Percentiles rank a stretch among this genome's conserved stretches.
These are phyloP conservation scores for Prionailurus viverrinus DNA, from an alignment of 2,113 vertebrate species.

Conservation along the genomic window DNA sequence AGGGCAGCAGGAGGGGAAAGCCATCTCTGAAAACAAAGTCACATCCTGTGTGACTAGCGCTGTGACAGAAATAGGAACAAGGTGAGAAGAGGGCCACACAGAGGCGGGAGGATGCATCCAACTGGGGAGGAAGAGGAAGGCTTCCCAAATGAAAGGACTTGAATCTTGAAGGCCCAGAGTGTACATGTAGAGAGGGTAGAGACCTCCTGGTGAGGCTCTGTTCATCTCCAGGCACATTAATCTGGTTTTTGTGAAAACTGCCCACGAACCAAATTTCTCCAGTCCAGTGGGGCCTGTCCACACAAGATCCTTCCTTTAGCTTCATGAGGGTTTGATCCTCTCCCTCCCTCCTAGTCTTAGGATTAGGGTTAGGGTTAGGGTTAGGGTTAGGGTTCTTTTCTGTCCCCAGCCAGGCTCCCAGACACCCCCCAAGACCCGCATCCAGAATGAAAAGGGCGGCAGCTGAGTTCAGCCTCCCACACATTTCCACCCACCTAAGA, in stretches of 20 bases:
- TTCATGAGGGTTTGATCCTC: background rate
- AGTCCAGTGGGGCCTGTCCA: background rate
- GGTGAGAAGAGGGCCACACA: background rate
- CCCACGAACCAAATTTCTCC: background rate
- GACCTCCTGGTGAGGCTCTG: background rate
- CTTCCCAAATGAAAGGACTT: background rate
- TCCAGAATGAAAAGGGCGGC: background rate
- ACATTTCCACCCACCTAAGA: background rate
- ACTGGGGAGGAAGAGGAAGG: accelerated
- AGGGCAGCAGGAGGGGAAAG: background rate
- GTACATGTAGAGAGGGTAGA: background rate
- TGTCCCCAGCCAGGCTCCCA: background rate
- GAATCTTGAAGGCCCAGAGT: background rate
- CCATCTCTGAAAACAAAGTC: background rate
- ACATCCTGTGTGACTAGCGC: background rate
- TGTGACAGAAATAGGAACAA: background rate
- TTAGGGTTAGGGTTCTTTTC: too few species aligned
- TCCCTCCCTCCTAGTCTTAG: background rate
- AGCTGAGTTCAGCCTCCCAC: background rate
- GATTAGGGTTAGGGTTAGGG: too few species aligned
- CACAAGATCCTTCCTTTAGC: background rate
- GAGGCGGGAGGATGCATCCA: background rate
- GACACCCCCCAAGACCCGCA: background rate
- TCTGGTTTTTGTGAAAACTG: background rate
- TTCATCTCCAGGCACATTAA: background rate